Base-by-base conservation (phyloP, 2,888 invertebrate genomes). In the Taenaris catops region DNA sequence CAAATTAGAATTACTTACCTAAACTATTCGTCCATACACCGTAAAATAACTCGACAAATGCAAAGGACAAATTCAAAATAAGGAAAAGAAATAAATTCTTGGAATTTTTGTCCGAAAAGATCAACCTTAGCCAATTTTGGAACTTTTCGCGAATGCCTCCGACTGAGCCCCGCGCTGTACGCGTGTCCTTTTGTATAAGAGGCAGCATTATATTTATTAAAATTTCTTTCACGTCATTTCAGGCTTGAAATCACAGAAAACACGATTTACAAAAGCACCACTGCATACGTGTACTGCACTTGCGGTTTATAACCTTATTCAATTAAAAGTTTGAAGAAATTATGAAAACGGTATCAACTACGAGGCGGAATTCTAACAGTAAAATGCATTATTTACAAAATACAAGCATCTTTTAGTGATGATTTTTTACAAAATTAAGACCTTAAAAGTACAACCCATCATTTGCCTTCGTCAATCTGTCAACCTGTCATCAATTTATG, bases 21-120 rank as follows among this genome's bases (percentile, higher is more conserved):
- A 94, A 91, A 75, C 94, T 95, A 71, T 95, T 95, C 43, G 94
- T 93, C 94, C 93, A 93, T 62, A 96, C 89, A 46, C 98, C 98
- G 87, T 98, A 99, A 41, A 93, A 89, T 36, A 99, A 87, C 78
- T 99, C 98, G 25, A 99, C 96, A 80, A 98, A 98, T 10, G 98
- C 98, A 86, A 99, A 98, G 17, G 96, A 96, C 48, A 98, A 90
- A 79, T 98, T 99, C 19, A 99, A 87, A 47, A 97, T 55, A 6
- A 99, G 89, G 69, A 99, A 99, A 16, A 97, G 86, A 66, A 98
- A 97, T 50, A 99, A 87, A 83, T 98, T 98, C 63, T 97, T 91
- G 1, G 97, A 97, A 76, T 95, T 96, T 66, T 92, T 90, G 79
- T 99, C 98, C 0, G 97, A 92, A 75, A 97, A 95, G 60, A 98